These are phyloP conservation scores for Sitobion miscanthi DNA, from an alignment of 1,140 invertebrate species.

Conservation along the genomic window DNA sequence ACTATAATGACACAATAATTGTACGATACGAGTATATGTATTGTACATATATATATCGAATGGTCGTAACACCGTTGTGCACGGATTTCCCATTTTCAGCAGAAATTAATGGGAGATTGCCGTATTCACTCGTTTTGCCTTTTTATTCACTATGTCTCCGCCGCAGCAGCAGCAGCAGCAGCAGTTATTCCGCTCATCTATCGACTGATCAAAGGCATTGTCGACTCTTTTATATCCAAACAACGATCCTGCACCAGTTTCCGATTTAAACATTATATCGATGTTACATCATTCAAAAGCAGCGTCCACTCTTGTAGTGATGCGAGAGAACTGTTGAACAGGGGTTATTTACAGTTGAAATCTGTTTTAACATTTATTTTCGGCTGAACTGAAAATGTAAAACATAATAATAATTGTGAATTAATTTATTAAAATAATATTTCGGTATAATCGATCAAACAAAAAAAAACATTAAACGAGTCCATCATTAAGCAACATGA, in stretches of 20 bases:
- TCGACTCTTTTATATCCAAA: constrained; percentile 1
- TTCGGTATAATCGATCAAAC: background rate
- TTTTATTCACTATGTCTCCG: background rate
- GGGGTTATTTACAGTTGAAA: background rate
- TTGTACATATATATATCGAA: background rate
- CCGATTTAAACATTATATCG: background rate
- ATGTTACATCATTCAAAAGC: background rate
- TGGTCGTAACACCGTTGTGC: no score
- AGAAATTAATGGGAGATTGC: constrained; percentile 10
- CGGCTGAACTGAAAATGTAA: background rate
- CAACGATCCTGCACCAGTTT: background rate
- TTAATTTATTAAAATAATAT: background rate
- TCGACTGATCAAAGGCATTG: background rate
- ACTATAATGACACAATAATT: constrained; percentile 13
- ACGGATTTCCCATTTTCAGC: background rate
- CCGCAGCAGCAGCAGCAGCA: background rate
- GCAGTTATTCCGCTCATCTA: background rate
- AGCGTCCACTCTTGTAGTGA: background rate
- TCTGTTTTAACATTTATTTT: background rate
- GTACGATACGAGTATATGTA: background rate
- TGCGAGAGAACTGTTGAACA: background rate
- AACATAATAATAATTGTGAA: background rate
- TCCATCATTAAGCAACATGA: background rate
- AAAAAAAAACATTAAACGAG: background rate
- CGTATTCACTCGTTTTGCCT: background rate